A percentile compares a stretch with the other conserved stretches of the same genome.
phyloP scores from a whole-genome alignment of 2,888 invertebrate species.

The Ennomos erosarius region DNA sequence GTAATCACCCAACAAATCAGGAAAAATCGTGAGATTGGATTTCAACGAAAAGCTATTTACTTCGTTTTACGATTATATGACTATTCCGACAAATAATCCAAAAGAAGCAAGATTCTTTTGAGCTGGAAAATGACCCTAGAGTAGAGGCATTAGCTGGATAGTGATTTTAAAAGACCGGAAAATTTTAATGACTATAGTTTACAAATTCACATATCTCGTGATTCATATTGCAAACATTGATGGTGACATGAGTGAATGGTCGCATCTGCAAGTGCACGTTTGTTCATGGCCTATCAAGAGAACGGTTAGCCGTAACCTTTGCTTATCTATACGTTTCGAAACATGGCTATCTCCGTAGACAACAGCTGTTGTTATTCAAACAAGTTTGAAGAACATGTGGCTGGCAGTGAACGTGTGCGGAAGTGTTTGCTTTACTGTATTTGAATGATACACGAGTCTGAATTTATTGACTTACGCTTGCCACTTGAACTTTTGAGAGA shows the following conservation, averaged over 20 bases:
- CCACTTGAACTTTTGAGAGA: not conserved
- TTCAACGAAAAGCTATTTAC: conserved; percentile 5
- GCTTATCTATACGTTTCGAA: conserved; percentile 32
- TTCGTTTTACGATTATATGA: conserved; percentile 21
- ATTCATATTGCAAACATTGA: conserved; percentile 28
- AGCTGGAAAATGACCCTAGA: conserved; percentile 18
- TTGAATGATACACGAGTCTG: conserved; percentile 5
- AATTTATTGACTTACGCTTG: not conserved
- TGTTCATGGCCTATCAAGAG: conserved; percentile 31
- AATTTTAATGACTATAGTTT: conserved; percentile 23
- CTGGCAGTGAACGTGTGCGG: conserved; percentile 27
- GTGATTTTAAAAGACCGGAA: conserved; percentile 16
- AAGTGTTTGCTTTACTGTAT: conserved; percentile 23
- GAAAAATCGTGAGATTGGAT: conserved; percentile 8
- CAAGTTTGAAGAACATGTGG: conserved; percentile 35
- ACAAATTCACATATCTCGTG: conserved; percentile 24
- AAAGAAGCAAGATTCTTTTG: conserved; percentile 17
- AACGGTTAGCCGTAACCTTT: conserved; percentile 2
- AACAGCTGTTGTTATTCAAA: conserved; percentile 36
- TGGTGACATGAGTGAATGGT: conserved; percentile 6
- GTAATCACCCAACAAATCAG: conserved; percentile 8
- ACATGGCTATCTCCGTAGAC: conserved; percentile 35
- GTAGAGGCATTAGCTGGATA: too few species aligned
- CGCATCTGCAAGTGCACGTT: conserved; percentile 28
- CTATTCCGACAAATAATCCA: conserved; percentile 11